Percentiles rank a stretch among this genome's conserved stretches.
Evolutionary conservation across 2,113 vertebrate species (phyloP).

Genomic region (Pluvianellus socialis): DNA sequence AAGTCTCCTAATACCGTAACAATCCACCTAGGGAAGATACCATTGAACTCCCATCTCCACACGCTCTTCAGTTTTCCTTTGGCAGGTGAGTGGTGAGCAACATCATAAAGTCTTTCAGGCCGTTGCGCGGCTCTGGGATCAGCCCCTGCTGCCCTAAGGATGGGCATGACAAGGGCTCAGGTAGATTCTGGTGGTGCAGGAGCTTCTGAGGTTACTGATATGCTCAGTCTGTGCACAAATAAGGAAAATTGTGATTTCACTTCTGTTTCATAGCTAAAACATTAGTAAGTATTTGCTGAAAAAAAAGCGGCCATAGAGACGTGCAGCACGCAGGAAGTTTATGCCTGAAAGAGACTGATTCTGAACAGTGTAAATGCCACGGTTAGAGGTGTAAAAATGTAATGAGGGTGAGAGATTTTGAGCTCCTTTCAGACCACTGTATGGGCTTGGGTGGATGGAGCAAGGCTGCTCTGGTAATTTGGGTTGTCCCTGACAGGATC

Average conservation of each 20-base stretch:
- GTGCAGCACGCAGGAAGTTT: background rate
- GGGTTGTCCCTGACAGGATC: background rate
- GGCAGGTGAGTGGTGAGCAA: background rate
- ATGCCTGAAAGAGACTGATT: background rate
- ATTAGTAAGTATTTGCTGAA: background rate
- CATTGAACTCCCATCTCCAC: background rate
- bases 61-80: background rate
- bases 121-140: background rate
- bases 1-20: background rate
- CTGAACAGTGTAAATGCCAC: rapidly evolving
- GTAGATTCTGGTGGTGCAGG: background rate
- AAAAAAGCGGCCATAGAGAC: background rate
- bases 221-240: background rate
- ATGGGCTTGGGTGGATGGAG: background rate
- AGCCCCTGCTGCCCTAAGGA: background rate
- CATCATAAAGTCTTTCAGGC: background rate
- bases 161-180: background rate
- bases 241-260: background rate
- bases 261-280: background rate
- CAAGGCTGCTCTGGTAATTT: background rate
- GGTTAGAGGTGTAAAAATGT: background rate
- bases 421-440: background rate
- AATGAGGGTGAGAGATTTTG: background rate
- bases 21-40: background rate
- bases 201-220: background rate